phyloP scores from a whole-genome alignment of 2,888 invertebrate genomes.

The Pristionchus japonicus region DNA sequence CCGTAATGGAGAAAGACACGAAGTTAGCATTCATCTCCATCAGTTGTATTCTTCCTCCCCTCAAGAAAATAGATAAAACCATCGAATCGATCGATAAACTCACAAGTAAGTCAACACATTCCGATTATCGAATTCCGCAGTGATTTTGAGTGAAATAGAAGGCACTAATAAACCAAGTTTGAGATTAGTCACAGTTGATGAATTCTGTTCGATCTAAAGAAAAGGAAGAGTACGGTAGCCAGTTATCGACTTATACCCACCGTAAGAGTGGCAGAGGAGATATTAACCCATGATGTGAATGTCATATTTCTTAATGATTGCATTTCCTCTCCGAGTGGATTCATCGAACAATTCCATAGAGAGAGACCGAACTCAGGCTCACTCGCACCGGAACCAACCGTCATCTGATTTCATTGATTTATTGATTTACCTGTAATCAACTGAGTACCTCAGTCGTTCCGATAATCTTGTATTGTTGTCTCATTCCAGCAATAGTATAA shows the following conservation, averaged over 20 bases:
- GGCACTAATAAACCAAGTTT: background rate
- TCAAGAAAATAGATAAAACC: background rate
- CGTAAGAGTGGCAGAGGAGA: conserved; percentile 6
- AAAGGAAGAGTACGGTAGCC: background rate
- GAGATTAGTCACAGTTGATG: background rate
- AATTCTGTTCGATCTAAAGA: background rate
- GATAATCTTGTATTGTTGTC: conserved; percentile 2
- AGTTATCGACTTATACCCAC: background rate
- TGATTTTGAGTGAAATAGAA: background rate
- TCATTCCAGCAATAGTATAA: background rate
- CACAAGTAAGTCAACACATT: background rate
- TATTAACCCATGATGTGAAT: conserved; percentile 40
- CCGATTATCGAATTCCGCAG: background rate
- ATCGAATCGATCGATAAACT: background rate
- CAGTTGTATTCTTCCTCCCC: conserved; percentile 1
- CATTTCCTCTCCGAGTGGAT: background rate
- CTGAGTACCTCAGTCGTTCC: conserved; percentile 8
- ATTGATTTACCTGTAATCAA: background rate
- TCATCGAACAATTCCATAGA: conserved; percentile 47
- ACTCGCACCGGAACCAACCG: background rate
- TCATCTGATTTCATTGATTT: background rate
- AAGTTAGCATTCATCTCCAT: conserved; percentile 9
- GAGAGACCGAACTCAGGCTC: background rate
- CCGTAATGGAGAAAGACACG: background rate
- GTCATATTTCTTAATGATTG: conserved; percentile 42